Percentiles rank a stretch among this genome's conserved stretches.
phyloP scores from a whole-genome alignment of 2,797 vertebrate species.

The Microcaecilia unicolor region DNA sequence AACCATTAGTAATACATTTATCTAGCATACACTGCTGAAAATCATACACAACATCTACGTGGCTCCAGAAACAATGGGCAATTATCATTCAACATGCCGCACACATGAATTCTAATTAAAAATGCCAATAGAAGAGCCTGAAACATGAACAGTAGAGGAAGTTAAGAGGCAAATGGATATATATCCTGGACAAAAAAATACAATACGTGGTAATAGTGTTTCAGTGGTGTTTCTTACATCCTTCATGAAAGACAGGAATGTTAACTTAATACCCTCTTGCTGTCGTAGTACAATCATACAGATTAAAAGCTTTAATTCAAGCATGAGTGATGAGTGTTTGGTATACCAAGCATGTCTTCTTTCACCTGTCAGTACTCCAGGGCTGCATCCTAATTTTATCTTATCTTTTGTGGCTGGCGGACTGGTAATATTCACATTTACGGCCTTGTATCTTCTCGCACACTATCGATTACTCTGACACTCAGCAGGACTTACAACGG shows the following conservation, averaged over 20 bases:
- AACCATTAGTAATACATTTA: no score
- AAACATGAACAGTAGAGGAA: not conserved
- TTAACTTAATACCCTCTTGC: not conserved
- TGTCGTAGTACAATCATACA: not conserved
- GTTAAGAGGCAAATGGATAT: not conserved
- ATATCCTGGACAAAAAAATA: not conserved
- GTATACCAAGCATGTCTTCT: not conserved
- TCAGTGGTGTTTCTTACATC: constrained; percentile 2
- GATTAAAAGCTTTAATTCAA: not conserved
- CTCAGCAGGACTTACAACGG: not conserved
- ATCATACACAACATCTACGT: no score
- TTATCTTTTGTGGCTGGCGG: not conserved
- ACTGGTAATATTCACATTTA: no score
- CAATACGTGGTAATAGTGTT: constrained; percentile 2
- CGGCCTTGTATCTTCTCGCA: not conserved
- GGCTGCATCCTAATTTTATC: not conserved
- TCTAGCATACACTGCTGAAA: no score
- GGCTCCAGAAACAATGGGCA: no score
- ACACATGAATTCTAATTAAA: no score
- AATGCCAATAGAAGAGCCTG: no score
- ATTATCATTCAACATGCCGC: no score
- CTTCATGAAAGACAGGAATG: constrained; percentile 9
- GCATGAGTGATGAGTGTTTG: not conserved
- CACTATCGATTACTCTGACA: not conserved
- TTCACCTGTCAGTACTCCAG: no score